A percentile compares a stretch with the other conserved stretches of the same genome.
phyloP scores from a whole-genome alignment of 2,113 vertebrate species.

The Rynchops niger region DNA sequence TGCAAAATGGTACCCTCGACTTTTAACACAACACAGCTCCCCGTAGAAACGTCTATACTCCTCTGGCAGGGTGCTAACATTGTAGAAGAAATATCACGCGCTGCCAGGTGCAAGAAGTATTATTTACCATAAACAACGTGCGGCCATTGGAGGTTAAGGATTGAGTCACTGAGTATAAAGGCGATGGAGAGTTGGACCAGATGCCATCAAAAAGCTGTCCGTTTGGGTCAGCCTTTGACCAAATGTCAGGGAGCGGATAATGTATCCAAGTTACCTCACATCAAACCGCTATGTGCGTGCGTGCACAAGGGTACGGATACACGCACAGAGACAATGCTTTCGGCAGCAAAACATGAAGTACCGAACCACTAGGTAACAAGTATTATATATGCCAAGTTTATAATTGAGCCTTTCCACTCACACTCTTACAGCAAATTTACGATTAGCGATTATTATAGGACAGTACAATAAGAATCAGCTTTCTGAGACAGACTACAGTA shows the following conservation, averaged over 20 bases:
- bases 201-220: neutral
- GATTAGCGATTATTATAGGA: neutral
- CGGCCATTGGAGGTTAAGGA: neutral
- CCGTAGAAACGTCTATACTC: neutral
- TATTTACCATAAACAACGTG: neutral
- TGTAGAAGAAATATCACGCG: neutral
- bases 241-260: neutral
- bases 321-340: neutral
- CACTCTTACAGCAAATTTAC: neutral
- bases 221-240: neutral
- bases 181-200: neutral
- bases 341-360: neutral
- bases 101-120: neutral
- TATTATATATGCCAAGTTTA: neutral
- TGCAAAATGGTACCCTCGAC: neutral
- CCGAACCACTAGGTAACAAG: neutral
- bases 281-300: accelerated
- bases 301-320: neutral
- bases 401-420: neutral
- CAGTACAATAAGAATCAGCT: neutral
- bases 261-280: neutral
- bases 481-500: neutral
- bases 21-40: neutral
- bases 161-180: neutral
- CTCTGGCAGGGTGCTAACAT: neutral